Percentiles rank a stretch among this genome's conserved stretches.
phyloP scores from a whole-genome alignment of 53 echinoderm and acorn worm species.

The Temnopleurus reevesii region DNA sequence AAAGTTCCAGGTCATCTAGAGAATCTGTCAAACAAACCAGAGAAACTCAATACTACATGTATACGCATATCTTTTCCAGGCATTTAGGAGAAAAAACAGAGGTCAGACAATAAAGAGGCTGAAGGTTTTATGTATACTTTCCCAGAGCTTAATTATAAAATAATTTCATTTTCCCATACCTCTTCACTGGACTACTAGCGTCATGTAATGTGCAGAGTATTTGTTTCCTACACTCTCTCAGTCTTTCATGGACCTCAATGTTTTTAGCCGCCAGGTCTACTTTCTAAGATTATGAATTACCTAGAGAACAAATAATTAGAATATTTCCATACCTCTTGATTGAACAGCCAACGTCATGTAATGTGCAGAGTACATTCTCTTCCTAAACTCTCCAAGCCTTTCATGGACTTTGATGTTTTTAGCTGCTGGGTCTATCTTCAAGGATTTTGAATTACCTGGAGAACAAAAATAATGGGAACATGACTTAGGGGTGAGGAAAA shows the following conservation, averaged over 20 bases:
- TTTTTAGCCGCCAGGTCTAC: conserved; percentile 62
- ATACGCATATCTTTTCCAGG: no score
- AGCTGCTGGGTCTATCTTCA: conserved; percentile 72
- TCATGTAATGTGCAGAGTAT: conserved; percentile 98
- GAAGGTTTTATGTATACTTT: no score
- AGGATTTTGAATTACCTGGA: conserved; percentile 80
- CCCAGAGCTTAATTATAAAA: no score
- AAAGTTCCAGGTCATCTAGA: conserved; percentile 79
- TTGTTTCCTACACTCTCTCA: conserved; percentile 70
- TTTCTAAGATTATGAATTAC: conserved; percentile 84
- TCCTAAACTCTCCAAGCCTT: conserved; percentile 73
- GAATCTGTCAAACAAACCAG: no score
- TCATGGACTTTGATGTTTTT: conserved; percentile 83
- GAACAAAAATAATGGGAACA: no score
- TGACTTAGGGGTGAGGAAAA: no score
- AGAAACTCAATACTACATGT: no score
- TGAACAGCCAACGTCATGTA: conserved; percentile 98
- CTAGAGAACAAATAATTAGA: conserved; percentile 37
- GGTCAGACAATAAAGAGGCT: no score
- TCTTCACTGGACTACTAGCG: conserved; percentile 89
- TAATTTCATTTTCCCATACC: conserved; percentile 60
- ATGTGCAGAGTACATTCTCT: conserved; percentile 86
- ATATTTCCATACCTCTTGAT: conserved; percentile 73
- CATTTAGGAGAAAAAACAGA: no score
- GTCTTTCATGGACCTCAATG: conserved; percentile 84